Percentiles rank a stretch among this genome's conserved stretches.
phyloP scores from a whole-genome alignment of 1,140 invertebrate genomes.

The Brachionus rubens region DNA sequence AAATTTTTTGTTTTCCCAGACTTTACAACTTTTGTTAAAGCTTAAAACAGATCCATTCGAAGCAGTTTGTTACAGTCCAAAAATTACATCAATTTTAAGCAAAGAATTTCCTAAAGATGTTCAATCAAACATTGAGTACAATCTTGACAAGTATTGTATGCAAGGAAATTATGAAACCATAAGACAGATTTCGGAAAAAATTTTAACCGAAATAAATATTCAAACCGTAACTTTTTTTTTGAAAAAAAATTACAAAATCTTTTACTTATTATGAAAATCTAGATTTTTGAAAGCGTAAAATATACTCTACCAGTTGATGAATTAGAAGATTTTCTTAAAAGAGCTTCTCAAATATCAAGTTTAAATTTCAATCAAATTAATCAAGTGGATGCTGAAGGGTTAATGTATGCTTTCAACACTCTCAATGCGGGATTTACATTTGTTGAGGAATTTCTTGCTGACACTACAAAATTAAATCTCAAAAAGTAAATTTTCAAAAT shows the following conservation, averaged over 20 bases:
- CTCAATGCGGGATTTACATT: conserved; percentile 13
- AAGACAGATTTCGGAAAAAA: background rate
- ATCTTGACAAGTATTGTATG: conserved; percentile 8
- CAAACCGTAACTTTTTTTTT: background rate
- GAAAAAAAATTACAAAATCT: background rate
- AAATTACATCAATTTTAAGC: conserved; percentile 15
- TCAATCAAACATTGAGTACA: conserved; percentile 34
- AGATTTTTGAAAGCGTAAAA: background rate
- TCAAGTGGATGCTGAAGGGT: background rate
- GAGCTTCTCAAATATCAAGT: background rate
- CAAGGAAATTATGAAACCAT: background rate
- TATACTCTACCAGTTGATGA: conserved; percentile 8
- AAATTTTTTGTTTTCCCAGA: background rate
- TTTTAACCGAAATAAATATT: conserved; percentile 4
- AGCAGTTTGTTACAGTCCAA: conserved; percentile 21
- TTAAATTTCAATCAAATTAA: conserved; percentile 30
- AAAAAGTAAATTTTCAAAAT: conserved; percentile 4
- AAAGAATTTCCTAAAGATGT: background rate
- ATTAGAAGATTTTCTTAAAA: conserved; percentile 4
- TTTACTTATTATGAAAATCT: background rate
- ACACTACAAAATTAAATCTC: conserved; percentile 30
- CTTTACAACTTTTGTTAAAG: conserved; percentile 19
- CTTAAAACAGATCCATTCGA: conserved; percentile 12
- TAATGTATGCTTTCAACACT: conserved; percentile 32
- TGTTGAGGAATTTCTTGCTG: conserved; percentile 3